phyloP scores from a whole-genome alignment of 1,140 invertebrate genomes.

The Drosophila dunni region DNA sequence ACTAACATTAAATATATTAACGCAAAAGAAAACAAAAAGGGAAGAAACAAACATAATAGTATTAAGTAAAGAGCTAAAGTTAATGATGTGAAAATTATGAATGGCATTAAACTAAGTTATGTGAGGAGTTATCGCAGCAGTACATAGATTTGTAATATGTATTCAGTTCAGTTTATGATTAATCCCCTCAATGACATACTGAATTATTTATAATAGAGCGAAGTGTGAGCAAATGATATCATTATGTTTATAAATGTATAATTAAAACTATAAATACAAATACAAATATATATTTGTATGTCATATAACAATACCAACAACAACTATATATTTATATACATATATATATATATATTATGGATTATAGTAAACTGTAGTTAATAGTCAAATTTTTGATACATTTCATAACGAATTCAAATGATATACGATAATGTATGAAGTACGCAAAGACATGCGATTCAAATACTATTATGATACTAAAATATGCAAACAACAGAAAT shows the following conservation, averaged over 20 bases:
- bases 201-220: slow-evolving; percentile 53
- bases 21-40: slow-evolving; percentile 2
- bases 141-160: slow-evolving; percentile 56
- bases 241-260: slow-evolving; percentile 74
- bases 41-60: slow-evolving; percentile 19
- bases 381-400: slow-evolving; percentile 82
- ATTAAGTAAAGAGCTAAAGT: slow-evolving; percentile 56
- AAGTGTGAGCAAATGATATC: slow-evolving; percentile 74
- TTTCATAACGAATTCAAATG: slow-evolving; percentile 56
- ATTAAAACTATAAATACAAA: slow-evolving; percentile 35
- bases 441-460: slow-evolving; percentile 32
- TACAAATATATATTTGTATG: slow-evolving; percentile 24
- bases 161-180: slow-evolving; percentile 39
- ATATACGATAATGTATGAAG: slow-evolving; percentile 32
- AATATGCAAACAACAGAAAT: slow-evolving; percentile 15
- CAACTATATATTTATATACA: slow-evolving; percentile 39
- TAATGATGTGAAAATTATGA: slow-evolving; percentile 47
- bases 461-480: slow-evolving; percentile 41
- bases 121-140: slow-evolving; percentile 27
- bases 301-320: slow-evolving; percentile 48
- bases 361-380: slow-evolving; percentile 73
- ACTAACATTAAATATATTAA: slow-evolving; percentile 26
- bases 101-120: slow-evolving; percentile 61
- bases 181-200: slow-evolving; percentile 38
- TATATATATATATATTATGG: slow-evolving; percentile 10